Base-by-base conservation (phyloP, 2,888 invertebrate species). In the Automeris io region DNA sequence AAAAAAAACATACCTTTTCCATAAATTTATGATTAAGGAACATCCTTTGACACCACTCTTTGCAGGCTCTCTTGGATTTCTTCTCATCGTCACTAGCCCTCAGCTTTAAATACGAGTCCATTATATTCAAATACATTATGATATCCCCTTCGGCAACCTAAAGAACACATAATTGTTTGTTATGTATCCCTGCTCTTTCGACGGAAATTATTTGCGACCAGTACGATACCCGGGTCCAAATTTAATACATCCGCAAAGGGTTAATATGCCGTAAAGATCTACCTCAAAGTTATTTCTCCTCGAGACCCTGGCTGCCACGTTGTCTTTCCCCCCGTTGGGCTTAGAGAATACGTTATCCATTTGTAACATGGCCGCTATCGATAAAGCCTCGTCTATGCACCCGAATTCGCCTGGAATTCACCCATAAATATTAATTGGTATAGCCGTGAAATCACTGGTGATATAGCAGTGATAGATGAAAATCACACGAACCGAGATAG, bases 311-410 rank as follows among this genome's bases (percentile, higher is more conserved):
- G 94, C 93, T 54, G 91, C 91, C 1, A 93, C 85, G 11, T 89
- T 88, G 4, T 89, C 90, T 41, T 90, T 92, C 0, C 95, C 95
- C 5, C 90, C 88, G 0, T 87, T 82, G 0, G 95, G 94, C 43
- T 91, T 91, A 0, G 91, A 80, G 63, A 97, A 97, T 0, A 98
- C 90, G 35, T 93, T 93, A 71, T 98, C 96, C 2, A 99, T 95
- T 88, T 99, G 99, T 22, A 98, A 85, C 95, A 98, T 95, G 0
- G 97, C 92, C 3, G 96, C 91, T 47, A 99, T 95, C 0, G 94
- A 93, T 1, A 96, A 76, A 1, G 96, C 93, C 74, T 99, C 99
- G 48, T 96, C 95, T 0, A 96, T 93, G 64, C 99, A 99, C 0
- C 93, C 95, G 82, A 93, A 94, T 56, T 96, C 92, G 33, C 91